Percentiles rank a stretch among this genome's conserved stretches.
These are phyloP conservation scores for Eonycteris spelaea DNA, from an alignment of 2,113 vertebrate genomes.

Conservation along the genomic window DNA sequence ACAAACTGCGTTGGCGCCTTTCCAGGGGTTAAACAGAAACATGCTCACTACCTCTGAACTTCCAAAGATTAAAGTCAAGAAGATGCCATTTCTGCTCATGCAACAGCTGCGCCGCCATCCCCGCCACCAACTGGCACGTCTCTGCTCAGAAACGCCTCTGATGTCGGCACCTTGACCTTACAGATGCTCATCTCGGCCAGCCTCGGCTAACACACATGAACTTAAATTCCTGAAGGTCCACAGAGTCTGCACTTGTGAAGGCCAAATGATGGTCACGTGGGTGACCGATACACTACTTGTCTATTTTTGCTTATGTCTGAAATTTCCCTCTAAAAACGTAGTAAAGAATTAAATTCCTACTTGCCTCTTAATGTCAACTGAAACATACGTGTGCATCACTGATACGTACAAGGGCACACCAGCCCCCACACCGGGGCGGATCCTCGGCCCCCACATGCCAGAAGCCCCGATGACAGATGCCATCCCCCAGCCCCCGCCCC, in stretches of 20 bases:
- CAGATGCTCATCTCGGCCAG: conserved; percentile 79
- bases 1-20: conserved; percentile 82
- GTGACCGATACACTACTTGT: not conserved
- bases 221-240: conserved; percentile 66
- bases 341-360: conserved; percentile 59
- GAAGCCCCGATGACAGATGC: not conserved
- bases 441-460: not conserved
- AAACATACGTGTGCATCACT: not conserved
- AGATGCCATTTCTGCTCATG: conserved; percentile 89
- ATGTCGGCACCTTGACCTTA: conserved; percentile 88
- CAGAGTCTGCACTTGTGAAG: not conserved
- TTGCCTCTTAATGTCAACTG: conserved; percentile 36
- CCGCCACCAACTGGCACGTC: conserved; percentile 87
- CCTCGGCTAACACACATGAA: conserved; percentile 81
- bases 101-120: conserved; percentile 87
- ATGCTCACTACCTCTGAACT: conserved; percentile 87
- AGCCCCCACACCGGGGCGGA: not conserved
- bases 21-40: conserved; percentile 86
- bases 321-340: conserved; percentile 10
- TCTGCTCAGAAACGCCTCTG: conserved; percentile 88
- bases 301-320: not conserved
- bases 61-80: conserved; percentile 88
- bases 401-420: not conserved
- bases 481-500: no score
- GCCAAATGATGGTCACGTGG: not conserved